Evolutionary conservation across 2,797 vertebrate species (phyloP).

Genomic region (Scomberomorus guttatus): DNA sequence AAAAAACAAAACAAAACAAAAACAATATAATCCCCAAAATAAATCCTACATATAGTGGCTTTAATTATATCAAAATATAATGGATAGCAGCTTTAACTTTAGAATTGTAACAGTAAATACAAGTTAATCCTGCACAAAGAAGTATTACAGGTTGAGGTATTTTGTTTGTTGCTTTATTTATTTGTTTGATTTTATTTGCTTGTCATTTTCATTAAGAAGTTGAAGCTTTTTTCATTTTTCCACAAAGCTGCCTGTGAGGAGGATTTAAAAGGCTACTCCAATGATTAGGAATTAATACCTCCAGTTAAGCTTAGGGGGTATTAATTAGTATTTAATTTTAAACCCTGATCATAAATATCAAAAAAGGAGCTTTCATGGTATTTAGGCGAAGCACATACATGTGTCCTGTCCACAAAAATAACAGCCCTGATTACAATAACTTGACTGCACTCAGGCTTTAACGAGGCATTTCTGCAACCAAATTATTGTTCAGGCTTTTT

Average conservation of each 20-base stretch:
- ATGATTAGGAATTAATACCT: background rate
- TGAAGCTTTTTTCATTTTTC: background rate
- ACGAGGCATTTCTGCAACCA: background rate
- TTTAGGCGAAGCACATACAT: background rate
- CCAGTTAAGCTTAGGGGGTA: constrained; percentile 82
- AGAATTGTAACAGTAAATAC: background rate
- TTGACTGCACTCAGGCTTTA: background rate
- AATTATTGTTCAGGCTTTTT: background rate
- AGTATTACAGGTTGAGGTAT: background rate
- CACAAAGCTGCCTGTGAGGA: background rate
- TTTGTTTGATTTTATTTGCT: background rate
- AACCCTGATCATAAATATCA: constrained; percentile 89
- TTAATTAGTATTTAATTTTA: constrained; percentile 94
- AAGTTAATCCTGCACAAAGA: background rate
- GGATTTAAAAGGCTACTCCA: background rate
- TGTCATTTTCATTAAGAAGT: background rate
- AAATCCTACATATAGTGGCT: too few relatives aligned
- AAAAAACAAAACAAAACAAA: too few relatives aligned
- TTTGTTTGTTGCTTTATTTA: background rate
- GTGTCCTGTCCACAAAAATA: background rate
- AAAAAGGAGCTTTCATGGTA: constrained; percentile 65
- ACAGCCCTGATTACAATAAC: background rate
- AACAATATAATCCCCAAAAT: too few relatives aligned
- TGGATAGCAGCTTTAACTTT: background rate
- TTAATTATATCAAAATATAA: too few relatives aligned